Base-by-base conservation (phyloP, 2,797 vertebrate genomes). In the Glossophaga mutica region DNA sequence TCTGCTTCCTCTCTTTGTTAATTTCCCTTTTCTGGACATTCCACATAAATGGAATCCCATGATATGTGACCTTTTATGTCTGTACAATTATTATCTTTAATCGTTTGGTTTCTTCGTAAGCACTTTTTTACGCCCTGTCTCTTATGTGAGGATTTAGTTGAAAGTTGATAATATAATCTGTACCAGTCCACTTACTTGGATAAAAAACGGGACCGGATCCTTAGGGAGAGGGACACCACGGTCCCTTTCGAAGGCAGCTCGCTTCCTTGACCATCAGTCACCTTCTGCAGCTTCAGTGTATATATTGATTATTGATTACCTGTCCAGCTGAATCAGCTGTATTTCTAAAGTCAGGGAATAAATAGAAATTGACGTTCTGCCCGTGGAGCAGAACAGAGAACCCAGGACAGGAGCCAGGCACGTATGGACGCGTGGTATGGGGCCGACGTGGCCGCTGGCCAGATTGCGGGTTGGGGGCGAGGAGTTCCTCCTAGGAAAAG, bases 341-440 rank as follows among this genome's bases (percentile, higher is more conserved):
- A 24, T 62, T 42, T 74, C 71, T 65, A 34, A 82, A 62, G n/a
- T 68, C 65, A 81, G 73, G 12, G 34, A 44, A 34, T 91, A 70
- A 77, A 32, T 71, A 52, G 48, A 52, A 81, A 55, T 39, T 2
- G 44, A 34, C 0, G 8, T 68, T 73, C n/a, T 71, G 7, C 71
- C 3, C 1, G 2, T 29, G 37, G 52, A 55, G 15, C n/a, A 22
- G 24, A 82, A 52, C 16, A n/a, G 39, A 74, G 29, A 67, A 5
- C 73, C 73, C 44, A 21, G 18, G 18, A 21, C 44, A 74, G 44
- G 16, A 76, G 57, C 6, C 34, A 11, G 34, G 86, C 12, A 22
- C 1, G 0, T 10, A 0, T 8, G 46, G 44, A 16, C 44, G 2
- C 29, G 24, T n/a, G 39, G 32, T 6, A 0, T 42, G 22, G 78